Percentiles rank a stretch among this genome's conserved stretches.
These are phyloP conservation scores for Parochlus steinenii DNA, from an alignment of 2,888 invertebrate genomes.

Conservation along the genomic window DNA sequence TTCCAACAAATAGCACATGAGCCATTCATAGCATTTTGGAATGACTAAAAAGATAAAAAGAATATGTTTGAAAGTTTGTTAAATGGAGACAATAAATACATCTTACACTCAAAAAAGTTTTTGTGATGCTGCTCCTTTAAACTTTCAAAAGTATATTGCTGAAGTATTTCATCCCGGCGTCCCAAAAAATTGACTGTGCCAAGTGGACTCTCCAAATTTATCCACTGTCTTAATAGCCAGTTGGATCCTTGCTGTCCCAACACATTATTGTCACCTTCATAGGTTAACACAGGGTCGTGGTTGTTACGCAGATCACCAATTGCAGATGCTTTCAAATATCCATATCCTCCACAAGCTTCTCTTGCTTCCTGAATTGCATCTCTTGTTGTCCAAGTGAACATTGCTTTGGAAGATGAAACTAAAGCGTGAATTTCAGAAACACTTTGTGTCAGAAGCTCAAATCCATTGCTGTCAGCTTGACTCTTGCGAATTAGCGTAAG, in stretches of 20 bases:
- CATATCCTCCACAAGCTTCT: constrained; percentile 78
- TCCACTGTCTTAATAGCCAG: constrained; percentile 60
- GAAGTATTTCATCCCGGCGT: constrained; percentile 32
- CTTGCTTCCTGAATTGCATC: constrained; percentile 70
- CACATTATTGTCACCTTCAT: constrained; percentile 90
- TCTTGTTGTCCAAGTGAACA: constrained; percentile 57
- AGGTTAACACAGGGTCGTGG: constrained; percentile 80
- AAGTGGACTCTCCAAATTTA: constrained; percentile 44
- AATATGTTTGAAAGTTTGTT: neutral
- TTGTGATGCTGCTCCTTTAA: constrained; percentile 19
- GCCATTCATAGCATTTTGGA: constrained; percentile 68
- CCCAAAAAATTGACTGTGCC: constrained; percentile 52
- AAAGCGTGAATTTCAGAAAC: constrained; percentile 47
- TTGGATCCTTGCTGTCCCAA: constrained; percentile 79
- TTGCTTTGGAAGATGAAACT: constrained; percentile 44
- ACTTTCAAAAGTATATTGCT: constrained; percentile 22
- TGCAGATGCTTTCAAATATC: constrained; percentile 56
- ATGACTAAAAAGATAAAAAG: constrained; percentile 15
- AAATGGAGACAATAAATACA: constrained; percentile 22
- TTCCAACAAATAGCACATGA: constrained; percentile 61
- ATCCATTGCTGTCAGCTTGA: constrained; percentile 28
- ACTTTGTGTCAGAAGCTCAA: constrained; percentile 27
- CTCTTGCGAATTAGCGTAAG: constrained; percentile 51
- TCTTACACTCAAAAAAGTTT: constrained; percentile 24
- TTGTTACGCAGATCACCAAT: constrained; percentile 70